A percentile compares a stretch with the other conserved stretches of the same genome.
Conservation (phyloP, 2,888 invertebrate genomes). For the Hoplodrina blanda region DNA sequence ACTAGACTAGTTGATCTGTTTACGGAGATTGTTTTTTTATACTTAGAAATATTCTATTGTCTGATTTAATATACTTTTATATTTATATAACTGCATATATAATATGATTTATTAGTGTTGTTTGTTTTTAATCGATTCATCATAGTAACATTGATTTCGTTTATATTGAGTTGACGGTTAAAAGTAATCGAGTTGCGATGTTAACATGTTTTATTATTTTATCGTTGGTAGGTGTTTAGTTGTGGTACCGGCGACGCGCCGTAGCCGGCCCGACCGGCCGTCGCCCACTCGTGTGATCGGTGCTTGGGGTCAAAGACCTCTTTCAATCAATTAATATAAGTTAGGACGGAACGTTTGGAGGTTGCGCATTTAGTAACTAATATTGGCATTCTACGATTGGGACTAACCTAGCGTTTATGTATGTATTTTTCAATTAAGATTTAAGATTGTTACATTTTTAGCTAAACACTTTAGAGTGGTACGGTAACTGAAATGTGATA, state of each 20-base stretch:
- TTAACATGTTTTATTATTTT: constrained; percentile 85
- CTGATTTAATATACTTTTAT: constrained; percentile 91
- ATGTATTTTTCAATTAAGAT: constrained; percentile 90
- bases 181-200: constrained; percentile 74
- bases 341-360: constrained; percentile 86
- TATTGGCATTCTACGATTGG: constrained; percentile 91
- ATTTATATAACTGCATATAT: constrained; percentile 88
- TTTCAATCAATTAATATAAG: constrained; percentile 85
- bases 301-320: constrained; percentile 88
- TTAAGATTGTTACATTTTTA: constrained; percentile 91
- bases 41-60: constrained; percentile 91
- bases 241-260: constrained; percentile 68
- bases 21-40: constrained; percentile 91
- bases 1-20: constrained; percentile 91
- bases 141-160: constrained; percentile 84
- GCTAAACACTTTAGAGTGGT: constrained; percentile 91
- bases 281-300: constrained; percentile 73
- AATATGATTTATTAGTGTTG: constrained; percentile 90
- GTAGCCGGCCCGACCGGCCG: constrained; percentile 51
- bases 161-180: constrained; percentile 81
- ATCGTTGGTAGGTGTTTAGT: constrained; percentile 87
- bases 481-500: constrained; percentile 91
- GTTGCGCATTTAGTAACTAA: constrained; percentile 90
- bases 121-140: constrained; percentile 90
- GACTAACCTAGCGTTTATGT: constrained; percentile 91